Conservation (phyloP, 2,797 vertebrate species). For the Phoeniculus purpureus region DNA sequence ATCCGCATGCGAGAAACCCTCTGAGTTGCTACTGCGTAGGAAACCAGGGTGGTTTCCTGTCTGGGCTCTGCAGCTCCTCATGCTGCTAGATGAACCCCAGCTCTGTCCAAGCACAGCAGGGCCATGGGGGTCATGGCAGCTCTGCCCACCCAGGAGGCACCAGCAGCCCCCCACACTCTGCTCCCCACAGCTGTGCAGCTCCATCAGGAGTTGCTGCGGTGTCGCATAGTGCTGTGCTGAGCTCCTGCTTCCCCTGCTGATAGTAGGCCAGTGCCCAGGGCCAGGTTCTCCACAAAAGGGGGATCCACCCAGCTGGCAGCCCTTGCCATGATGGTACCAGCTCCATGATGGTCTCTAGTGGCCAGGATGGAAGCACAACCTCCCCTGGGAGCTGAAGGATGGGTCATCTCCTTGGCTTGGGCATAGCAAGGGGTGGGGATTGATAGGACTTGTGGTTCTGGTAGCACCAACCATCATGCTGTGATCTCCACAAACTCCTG, state of each 20-base stretch:
- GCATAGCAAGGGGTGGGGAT: background rate
- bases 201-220: accelerated
- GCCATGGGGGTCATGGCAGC: accelerated
- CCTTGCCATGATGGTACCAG: accelerated
- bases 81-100: background rate
- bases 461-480: background rate
- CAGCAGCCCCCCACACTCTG: accelerated
- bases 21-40: accelerated
- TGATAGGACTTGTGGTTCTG: background rate
- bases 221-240: background rate
- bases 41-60: constrained; percentile 24
- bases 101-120: accelerated
- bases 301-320: background rate
- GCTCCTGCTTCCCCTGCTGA: background rate
- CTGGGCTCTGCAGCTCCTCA: background rate
- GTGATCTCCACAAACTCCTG: background rate
- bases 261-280: constrained; percentile 31
- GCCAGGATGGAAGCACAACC: background rate
- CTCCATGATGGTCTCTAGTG: background rate
- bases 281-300: background rate
- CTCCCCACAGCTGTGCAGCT: background rate
- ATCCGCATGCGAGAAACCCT: background rate
- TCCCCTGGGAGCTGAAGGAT: background rate
- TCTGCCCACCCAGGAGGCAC: background rate
- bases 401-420: background rate